Base-by-base conservation (phyloP, 1,140 invertebrate species). In the Bradysia coprophila region DNA sequence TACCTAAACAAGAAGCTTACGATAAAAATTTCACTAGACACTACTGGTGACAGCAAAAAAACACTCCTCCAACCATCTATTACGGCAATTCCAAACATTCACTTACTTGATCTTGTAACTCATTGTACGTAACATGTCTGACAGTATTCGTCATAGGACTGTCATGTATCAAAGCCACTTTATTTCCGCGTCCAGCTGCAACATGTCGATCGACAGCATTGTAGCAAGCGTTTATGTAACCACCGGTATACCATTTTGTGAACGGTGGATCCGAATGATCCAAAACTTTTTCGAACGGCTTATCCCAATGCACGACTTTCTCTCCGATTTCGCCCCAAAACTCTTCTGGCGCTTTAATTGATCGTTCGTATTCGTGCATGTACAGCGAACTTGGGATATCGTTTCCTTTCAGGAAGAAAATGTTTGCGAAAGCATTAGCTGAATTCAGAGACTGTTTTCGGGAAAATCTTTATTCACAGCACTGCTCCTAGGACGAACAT, bases 161-260 rank as follows among this genome's bases (percentile, higher is more conserved):
- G 56, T 95, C 90, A 51, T 93, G 81, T 31, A 94, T 85, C 3
- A 96, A 61, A 0, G 90, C 90, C 1, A 76, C 60, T 56, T 81
- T 76, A 2, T 77, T 70, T 0, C 87, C 89, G 5, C 71, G 65
- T 1, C 88, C 89, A 1, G 70, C 72, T 11, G 71, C 66, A 1
- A 94, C 81, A 64, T 95, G 91, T 5, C 89, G 68, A 57, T 96
- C 91, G 2, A 95, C 63, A 1, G 87, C 82, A 63, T 95, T 95
- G 67, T 92, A 85, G 57, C 87, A 92, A 1, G 88, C 86, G 49
- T 91, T 95, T 51, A 93, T 57, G 64, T 93, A 79, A 4, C 89
- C 90, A 2, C 85, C 89, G n/a, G 4, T 6, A 63, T 69, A 88
- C 91, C 90, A 94, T 75, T 87, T 87, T 9, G 85, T 86, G 50